Conservation (phyloP, 2,888 invertebrate genomes). For the Synanthedon formicaeformis region DNA sequence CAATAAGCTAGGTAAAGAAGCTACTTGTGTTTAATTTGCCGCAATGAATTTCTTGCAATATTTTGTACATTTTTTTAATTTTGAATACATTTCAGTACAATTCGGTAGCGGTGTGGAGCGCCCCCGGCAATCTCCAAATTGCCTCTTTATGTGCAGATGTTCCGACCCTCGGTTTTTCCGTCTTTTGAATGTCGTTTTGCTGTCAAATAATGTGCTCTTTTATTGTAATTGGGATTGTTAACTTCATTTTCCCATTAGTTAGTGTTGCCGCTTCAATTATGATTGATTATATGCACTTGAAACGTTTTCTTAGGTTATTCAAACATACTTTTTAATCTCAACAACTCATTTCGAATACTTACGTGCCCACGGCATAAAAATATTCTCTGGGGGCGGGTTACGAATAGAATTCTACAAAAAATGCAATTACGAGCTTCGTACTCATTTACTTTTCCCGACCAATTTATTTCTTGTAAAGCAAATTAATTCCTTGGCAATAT, state of each 20-base stretch:
- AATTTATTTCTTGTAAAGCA: conserved; percentile 57
- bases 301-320: too few species aligned
- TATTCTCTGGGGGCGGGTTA: conserved; percentile 25
- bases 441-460: conserved; percentile 50
- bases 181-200: conserved; percentile 70
- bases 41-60: conserved; percentile 63
- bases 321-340: too few species aligned
- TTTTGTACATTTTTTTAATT: conserved; percentile 63
- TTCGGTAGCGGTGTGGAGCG: conserved; percentile 55
- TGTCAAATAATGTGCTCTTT: conserved; percentile 66
- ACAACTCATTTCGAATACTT: too few species aligned
- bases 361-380: conserved; percentile 13
- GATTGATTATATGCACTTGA: too few species aligned
- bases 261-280: neutral
- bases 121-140: conserved; percentile 70
- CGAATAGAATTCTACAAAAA: conserved; percentile 49
- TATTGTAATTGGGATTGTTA: conserved; percentile 55
- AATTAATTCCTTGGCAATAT: conserved; percentile 64
- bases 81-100: conserved; percentile 68
- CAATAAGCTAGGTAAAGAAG: conserved; percentile 26
- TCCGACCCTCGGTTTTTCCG: conserved; percentile 67
- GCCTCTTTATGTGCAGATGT: conserved; percentile 71
- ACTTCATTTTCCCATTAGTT: neutral
- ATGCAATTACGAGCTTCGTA: conserved; percentile 59
- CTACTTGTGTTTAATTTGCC: conserved; percentile 64